Evolutionary conservation across 2,113 vertebrate genomes (phyloP).

Genomic region (Pteruthius melanotis): DNA sequence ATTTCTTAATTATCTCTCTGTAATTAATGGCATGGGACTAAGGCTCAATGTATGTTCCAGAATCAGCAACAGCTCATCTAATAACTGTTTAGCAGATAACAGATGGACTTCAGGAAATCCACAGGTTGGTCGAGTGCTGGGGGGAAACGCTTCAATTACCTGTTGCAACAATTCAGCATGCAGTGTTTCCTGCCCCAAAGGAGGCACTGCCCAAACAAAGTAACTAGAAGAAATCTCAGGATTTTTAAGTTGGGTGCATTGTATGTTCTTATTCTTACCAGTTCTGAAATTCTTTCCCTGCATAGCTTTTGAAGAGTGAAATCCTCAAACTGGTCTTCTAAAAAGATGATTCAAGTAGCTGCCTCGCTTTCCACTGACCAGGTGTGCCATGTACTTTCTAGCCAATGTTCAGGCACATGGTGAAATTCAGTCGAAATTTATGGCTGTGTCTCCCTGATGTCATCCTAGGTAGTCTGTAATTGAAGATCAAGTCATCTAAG

Average conservation of each 20-base stretch:
- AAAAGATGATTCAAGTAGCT: not conserved
- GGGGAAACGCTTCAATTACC: not conserved
- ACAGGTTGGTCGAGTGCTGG: not conserved
- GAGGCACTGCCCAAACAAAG: not conserved
- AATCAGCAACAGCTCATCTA: not conserved
- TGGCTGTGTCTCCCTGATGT: not conserved
- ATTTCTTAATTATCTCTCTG: not conserved
- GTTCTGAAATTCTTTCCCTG: not conserved
- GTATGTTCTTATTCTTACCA: not conserved
- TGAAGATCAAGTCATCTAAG: not conserved
- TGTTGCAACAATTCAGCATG: not conserved
- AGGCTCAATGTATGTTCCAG: not conserved
- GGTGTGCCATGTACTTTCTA: not conserved
- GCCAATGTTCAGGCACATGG: not conserved
- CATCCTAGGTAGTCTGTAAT: not conserved
- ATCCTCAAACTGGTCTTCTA: not conserved
- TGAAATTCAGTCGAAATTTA: not conserved
- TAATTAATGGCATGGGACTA: not conserved
- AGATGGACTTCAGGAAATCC: not conserved
- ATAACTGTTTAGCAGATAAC: not conserved
- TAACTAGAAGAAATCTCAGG: not conserved
- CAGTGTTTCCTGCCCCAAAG: not conserved
- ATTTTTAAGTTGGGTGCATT: not conserved
- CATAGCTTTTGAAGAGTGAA: not conserved
- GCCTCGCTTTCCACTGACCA: rapidly evolving